phyloP scores from a whole-genome alignment of 2,797 vertebrate species.

The Hyperoplus immaculatus region DNA sequence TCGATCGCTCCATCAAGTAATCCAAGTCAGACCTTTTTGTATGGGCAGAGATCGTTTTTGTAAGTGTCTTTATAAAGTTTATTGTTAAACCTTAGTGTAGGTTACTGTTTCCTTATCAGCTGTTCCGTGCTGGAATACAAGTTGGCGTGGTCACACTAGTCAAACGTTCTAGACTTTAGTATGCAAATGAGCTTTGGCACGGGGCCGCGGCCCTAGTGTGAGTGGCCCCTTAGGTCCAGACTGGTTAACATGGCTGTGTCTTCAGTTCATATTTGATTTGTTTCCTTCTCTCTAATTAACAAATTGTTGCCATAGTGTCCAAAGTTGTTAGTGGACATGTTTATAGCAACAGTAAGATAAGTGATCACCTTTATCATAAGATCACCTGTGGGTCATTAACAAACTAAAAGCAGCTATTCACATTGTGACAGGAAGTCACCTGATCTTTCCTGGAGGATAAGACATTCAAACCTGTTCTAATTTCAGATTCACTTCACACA shows the following conservation, averaged over 20 bases:
- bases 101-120: too few species aligned
- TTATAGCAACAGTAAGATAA: background rate
- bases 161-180: too few species aligned
- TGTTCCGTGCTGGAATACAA: too few species aligned
- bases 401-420: background rate
- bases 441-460: background rate
- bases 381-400: background rate
- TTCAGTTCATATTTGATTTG: background rate
- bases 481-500: background rate
- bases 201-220: too few species aligned
- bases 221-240: conserved; percentile 32
- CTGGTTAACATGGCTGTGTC: background rate
- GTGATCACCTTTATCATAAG: background rate
- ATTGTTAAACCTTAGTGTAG: too few species aligned
- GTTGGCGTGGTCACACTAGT: too few species aligned
- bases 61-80: too few species aligned
- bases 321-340: background rate
- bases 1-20: too few species aligned
- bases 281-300: conserved; percentile 11
- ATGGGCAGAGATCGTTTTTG: too few species aligned
- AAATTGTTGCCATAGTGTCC: background rate
- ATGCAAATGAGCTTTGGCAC: too few species aligned
- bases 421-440: background rate
- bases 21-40: too few species aligned
- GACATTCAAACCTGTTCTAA: background rate